A percentile compares a stretch with the other conserved stretches of the same genome.
Conservation (phyloP, 2,113 vertebrate species). For the Dromaius novaehollandiae region DNA sequence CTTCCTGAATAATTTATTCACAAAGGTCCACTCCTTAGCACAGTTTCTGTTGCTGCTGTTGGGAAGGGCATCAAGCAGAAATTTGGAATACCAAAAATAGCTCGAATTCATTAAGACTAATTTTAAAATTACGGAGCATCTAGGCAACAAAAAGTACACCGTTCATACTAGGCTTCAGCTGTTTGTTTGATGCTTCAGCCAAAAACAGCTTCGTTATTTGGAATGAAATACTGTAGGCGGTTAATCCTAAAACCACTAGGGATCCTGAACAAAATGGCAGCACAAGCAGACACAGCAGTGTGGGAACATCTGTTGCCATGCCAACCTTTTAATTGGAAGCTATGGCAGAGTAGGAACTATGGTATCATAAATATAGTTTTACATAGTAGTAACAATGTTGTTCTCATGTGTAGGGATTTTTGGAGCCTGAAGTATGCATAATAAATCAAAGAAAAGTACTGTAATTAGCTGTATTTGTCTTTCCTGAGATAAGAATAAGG, state of each 20-base stretch:
- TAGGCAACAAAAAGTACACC: not conserved
- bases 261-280: slow-evolving; percentile 54
- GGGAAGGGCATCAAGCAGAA: not conserved
- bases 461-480: not conserved
- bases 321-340: slow-evolving; percentile 46
- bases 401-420: not conserved
- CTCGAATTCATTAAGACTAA: not conserved
- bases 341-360: not conserved
- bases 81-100: not conserved
- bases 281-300: slow-evolving; percentile 31
- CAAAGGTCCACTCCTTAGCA: rapidly evolving
- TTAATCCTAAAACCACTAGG: slow-evolving; percentile 15
- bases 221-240: not conserved
- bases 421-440: not conserved
- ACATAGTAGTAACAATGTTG: not conserved
- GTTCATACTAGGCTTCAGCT: not conserved
- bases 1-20: not conserved
- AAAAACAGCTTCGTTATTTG: not conserved
- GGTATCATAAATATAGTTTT: not conserved
- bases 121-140: not conserved
- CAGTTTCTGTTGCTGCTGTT: not conserved
- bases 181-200: not conserved
- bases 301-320: slow-evolving; percentile 63
- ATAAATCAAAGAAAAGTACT: not conserved
- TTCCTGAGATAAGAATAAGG: not conserved